Evolutionary conservation across 2,888 invertebrate genomes (phyloP).

Genomic region (Lepidochrysops patricia): DNA sequence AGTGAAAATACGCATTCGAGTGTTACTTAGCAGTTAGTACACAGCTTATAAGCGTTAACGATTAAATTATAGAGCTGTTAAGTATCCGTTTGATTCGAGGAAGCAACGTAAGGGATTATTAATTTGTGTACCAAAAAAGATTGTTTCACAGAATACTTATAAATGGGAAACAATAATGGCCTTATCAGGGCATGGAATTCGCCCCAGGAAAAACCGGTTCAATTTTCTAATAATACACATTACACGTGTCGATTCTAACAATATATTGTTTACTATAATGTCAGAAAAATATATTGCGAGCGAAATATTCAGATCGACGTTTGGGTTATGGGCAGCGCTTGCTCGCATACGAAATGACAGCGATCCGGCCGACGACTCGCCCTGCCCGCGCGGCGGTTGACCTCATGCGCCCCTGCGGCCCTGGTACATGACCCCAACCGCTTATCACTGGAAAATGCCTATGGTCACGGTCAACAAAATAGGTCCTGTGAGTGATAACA

Average conservation of each 20-base stretch:
- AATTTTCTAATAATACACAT: neutral
- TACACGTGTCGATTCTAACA: neutral
- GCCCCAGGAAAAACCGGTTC: neutral
- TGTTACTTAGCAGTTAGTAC: conserved; percentile 21
- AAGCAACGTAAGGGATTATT: conserved; percentile 13
- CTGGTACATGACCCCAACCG: neutral
- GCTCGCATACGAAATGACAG: conserved; percentile 44
- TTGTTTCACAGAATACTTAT: neutral
- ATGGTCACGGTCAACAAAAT: neutral
- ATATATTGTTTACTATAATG: neutral
- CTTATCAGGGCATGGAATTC: too few species aligned
- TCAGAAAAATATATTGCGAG: neutral
- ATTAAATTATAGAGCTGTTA: conserved; percentile 15
- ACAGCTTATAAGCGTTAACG: conserved; percentile 19
- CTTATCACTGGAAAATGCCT: neutral
- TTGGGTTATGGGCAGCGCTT: conserved; percentile 19
- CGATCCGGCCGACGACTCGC: conserved; percentile 45
- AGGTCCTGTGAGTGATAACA: too few species aligned
- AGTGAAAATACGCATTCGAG: conserved; percentile 30
- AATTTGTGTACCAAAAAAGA: neutral
- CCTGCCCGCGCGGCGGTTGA: conserved; percentile 46
- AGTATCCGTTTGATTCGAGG: conserved; percentile 9
- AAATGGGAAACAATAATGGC: too few species aligned
- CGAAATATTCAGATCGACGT: neutral
- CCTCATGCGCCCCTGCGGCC: conserved; percentile 31